Conservation (phyloP, 2,888 invertebrate species). For the Epistrophe grossulariae region DNA sequence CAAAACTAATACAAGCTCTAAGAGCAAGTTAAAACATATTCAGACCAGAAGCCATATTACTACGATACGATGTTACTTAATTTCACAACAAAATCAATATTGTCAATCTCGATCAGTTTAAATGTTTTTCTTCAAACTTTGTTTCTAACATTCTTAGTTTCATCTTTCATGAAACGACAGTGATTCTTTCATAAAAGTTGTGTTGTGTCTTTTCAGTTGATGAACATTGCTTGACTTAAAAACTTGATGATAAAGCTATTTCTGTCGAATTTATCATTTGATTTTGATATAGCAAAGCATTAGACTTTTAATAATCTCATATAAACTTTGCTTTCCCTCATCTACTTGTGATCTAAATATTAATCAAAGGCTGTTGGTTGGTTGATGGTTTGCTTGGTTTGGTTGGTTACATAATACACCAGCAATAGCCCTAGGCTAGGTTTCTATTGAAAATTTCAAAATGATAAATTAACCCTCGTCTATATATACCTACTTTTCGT, state of each 20-base stretch:
- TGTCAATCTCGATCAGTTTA: conserved; percentile 6
- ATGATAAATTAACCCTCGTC: conserved; percentile 61
- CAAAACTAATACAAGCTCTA: too few species aligned
- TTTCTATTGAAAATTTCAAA: conserved; percentile 59
- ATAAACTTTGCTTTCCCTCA: background rate
- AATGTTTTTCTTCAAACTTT: background rate
- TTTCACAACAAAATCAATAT: conserved; percentile 55
- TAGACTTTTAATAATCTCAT: background rate
- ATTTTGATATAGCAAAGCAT: background rate
- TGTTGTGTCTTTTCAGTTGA: conserved; percentile 21
- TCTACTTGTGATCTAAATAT: conserved; percentile 3
- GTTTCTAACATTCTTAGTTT: conserved; percentile 1
- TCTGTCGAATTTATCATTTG: conserved; percentile 47
- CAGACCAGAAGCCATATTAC: too few species aligned
- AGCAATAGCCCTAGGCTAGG: conserved; percentile 33
- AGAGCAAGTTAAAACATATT: too few species aligned
- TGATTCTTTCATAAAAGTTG: conserved; percentile 25
- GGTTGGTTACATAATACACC: conserved; percentile 9
- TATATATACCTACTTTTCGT: background rate
- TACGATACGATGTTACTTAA: too few species aligned
- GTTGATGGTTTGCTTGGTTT: background rate
- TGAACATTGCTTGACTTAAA: conserved; percentile 41
- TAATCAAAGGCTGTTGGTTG: conserved; percentile 51
- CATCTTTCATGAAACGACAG: conserved; percentile 4
- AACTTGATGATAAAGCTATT: conserved; percentile 50